Evolutionary conservation across 2,888 invertebrate genomes (phyloP), one percentile per base, ranked within the genome.

Genomic region (Uloborus plumipes): DNA sequence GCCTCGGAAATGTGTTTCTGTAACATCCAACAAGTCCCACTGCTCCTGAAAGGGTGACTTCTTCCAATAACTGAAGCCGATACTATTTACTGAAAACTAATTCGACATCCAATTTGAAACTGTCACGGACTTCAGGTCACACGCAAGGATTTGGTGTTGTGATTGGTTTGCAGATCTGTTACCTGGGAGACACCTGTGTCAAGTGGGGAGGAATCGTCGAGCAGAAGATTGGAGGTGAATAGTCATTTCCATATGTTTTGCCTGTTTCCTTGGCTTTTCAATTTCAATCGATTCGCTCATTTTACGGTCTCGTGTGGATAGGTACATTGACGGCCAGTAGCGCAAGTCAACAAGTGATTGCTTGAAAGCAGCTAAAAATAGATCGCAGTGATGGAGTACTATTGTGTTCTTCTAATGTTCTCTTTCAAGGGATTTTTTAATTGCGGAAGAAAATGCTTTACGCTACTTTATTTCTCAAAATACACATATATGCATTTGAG

Each of bases 101-200:
- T 39, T 39, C 39, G 26, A 39, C 39, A 39, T 39, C 39, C 39
- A 39, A 39, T 39, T 39, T 39, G 39, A 39, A 39, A 39, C 39
- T 39, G 39, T 39, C 39, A 39, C 39, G 39, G 39, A 39, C 39
- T 39, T 39, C 9, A 11, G 39, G 39, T 39, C 39, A 39, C 39
- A 39, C 39, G 39, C 39, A 39, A 39, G 39, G 39, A 39, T 39
- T 39, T 39, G 39, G 39, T 73, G 73, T 64, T 73, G 64, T 73
- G 73, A 73, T 64, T 73, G 73, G 47, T 49, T 64, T 20, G 64
- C 16, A 47, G 62, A 64, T 53, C 74, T 65, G 74, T 74, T 74
- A 74, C 74, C 74, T 51, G 55, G 74, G 74, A 65, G 74, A 74
- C 65, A 74, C 65, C 53, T 71, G 51, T 74, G 58, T 55, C 55